phyloP scores from a whole-genome alignment of 2,888 invertebrate species.

The Thymelicus lineola region DNA sequence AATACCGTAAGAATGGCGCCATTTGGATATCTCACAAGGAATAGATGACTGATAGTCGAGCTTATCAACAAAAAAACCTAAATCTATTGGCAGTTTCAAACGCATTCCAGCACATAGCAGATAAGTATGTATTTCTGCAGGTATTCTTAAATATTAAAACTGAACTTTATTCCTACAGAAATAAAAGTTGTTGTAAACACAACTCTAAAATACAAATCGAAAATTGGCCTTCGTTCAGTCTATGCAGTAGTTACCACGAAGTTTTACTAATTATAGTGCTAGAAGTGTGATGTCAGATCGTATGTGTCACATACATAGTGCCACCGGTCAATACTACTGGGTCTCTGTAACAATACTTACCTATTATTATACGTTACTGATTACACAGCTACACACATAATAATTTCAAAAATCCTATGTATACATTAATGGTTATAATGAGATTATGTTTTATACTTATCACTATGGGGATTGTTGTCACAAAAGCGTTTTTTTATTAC shows the following conservation, averaged over 20 bases:
- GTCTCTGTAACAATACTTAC: background rate
- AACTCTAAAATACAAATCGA: constrained; percentile 26
- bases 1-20: background rate
- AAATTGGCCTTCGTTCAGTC: constrained; percentile 34
- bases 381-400: background rate
- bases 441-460: background rate
- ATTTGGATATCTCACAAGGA: background rate
- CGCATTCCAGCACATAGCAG: background rate
- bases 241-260: constrained; percentile 11
- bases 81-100: constrained; percentile 17
- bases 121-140: background rate
- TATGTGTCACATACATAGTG: constrained; percentile 4
- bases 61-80: background rate
- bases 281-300: constrained; percentile 30
- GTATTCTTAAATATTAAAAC: constrained; percentile 4
- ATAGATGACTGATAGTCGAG: background rate
- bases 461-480: constrained; percentile 18
- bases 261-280: constrained; percentile 26
- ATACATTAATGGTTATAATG: background rate
- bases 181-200: constrained; percentile 21
- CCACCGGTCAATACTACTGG: constrained; percentile 12
- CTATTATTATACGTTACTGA: background rate
- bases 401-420: constrained; percentile 6
- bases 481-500: constrained; percentile 27
- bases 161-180: constrained; percentile 18